Base-by-base conservation (phyloP, 2,888 invertebrate genomes). In the Acanthosepion esculentum region DNA sequence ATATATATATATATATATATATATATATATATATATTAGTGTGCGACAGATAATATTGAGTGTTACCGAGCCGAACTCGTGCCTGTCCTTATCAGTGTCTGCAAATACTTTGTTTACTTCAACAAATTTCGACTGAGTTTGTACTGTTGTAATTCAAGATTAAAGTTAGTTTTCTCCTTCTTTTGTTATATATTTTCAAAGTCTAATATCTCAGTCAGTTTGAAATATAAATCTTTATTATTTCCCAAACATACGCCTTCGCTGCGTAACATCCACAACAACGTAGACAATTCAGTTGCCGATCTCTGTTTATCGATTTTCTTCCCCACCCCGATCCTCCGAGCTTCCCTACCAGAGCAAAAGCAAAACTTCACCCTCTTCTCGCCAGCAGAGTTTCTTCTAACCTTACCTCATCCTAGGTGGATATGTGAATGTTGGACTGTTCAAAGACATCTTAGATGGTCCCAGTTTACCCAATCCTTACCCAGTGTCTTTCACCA, bases 401-500 rank as follows among this genome's bases (percentile, higher is more conserved):
- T 33, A 33, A 78, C 78, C n/a, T 78, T 33, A 12, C 78, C n/a
- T n/a, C 78, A 78, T 33, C n/a, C 78, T n/a, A 12, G 15, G 78
- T 33, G 78, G 78, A 78, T 78, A n/a, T 78, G 78, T 78, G 78
- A 78, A 78, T 78, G n/a, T 78, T 78, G 78, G n/a, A 78, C 33
- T 78, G 78, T 78, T 33, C n/a, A 78, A n/a, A 78, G 78, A 78
- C 78, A 78, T 78, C 33, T n/a, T 78, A 78, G 78, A 78, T n/a
- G 78, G 5, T n/a, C 78, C 12, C 78, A 78, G 33, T 78, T 78
- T 33, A 78, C 78, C 78, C 78, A 33, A 78, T 78, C n/a, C n/a
- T 33, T 33, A 78, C n/a, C n/a, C 78, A n/a, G 6, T 10, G 78
- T 78, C 18, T 15, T n/a, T 78, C n/a, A 18, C 2, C n/a, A 1